phyloP scores from a whole-genome alignment of 2,888 invertebrate species.

The Sesia apiformis region DNA sequence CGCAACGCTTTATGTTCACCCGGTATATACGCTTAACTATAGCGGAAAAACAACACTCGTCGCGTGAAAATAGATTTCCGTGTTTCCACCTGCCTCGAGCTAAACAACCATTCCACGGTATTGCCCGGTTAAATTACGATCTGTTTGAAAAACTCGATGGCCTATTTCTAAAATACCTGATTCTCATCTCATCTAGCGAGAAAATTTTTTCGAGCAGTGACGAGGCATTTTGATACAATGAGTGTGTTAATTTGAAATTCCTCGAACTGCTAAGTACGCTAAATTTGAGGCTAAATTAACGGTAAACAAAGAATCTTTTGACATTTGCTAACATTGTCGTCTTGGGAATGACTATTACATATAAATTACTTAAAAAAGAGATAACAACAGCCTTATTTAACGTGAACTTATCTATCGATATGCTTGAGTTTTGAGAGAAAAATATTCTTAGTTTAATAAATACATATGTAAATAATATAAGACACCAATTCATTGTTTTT shows the following conservation, averaged over 20 bases:
- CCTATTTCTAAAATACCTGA: background rate
- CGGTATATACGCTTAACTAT: conserved; percentile 53
- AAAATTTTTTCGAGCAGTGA: background rate
- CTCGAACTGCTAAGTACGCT: conserved; percentile 7
- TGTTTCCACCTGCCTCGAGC: conserved; percentile 42
- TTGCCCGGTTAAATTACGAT: conserved; percentile 15
- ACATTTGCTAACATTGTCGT: too few relatives aligned
- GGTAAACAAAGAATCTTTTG: background rate
- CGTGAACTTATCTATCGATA: too few relatives aligned
- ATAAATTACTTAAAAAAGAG: too few relatives aligned
- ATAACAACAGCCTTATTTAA: too few relatives aligned
- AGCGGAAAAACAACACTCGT: conserved; percentile 64
- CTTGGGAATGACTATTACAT: too few relatives aligned
- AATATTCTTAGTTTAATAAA: too few relatives aligned
- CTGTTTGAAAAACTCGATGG: conserved; percentile 7
- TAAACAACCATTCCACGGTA: conserved; percentile 37
- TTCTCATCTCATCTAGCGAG: background rate
- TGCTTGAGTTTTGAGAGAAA: too few relatives aligned
- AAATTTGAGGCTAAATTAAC: conserved; percentile 26
- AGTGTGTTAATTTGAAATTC: background rate
- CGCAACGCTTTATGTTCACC: conserved; percentile 63
- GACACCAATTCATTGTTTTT: too few relatives aligned
- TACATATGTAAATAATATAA: too few relatives aligned
- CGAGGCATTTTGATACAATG: background rate
- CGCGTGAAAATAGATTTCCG: conserved; percentile 63